A percentile compares a stretch with the other conserved stretches of the same genome.
Evolutionary conservation across 2,113 vertebrate genomes (phyloP).

Genomic region (Circaetus gallicus): DNA sequence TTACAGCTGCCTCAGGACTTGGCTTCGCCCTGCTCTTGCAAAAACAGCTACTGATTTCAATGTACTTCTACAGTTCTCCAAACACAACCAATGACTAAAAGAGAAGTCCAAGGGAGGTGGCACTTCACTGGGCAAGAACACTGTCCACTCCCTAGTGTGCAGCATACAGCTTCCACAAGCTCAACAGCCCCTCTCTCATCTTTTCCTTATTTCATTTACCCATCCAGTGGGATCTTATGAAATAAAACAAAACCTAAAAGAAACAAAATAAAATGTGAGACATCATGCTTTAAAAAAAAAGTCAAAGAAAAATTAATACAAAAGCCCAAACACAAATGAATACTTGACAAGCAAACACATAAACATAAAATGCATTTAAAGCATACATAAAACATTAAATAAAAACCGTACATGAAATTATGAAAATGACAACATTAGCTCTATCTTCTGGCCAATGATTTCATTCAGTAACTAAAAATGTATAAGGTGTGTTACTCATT

Average conservation of each 20-base stretch:
- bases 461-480: not conserved
- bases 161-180: slow-evolving; percentile 73
- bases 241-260: slow-evolving; percentile 97
- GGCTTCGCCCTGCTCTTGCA: slow-evolving; percentile 41
- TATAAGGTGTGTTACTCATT: not conserved
- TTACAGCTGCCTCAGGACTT: slow-evolving; percentile 67
- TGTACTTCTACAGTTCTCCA: slow-evolving; percentile 52
- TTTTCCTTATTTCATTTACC: slow-evolving; percentile 81
- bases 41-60: slow-evolving; percentile 59
- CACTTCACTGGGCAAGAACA: slow-evolving; percentile 67
- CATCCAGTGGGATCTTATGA: slow-evolving; percentile 94
- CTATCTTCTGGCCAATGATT: not conserved
- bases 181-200: slow-evolving; percentile 76
- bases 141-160: slow-evolving; percentile 65
- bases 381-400: slow-evolving; percentile 10
- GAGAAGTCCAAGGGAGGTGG: slow-evolving; percentile 57
- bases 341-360: slow-evolving; percentile 44
- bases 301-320: slow-evolving; percentile 66
- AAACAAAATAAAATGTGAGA: slow-evolving; percentile 86
- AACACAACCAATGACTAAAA: slow-evolving; percentile 60
- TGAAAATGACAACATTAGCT: not conserved
- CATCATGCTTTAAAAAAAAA: slow-evolving; percentile 66
- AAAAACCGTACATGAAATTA: slow-evolving; percentile 6
- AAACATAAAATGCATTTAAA: slow-evolving; percentile 56
- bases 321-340: slow-evolving; percentile 59